Percentiles rank a stretch among this genome's conserved stretches.
Evolutionary conservation across 2,797 vertebrate genomes (phyloP).

Genomic region (Clarias platycephalus): DNA sequence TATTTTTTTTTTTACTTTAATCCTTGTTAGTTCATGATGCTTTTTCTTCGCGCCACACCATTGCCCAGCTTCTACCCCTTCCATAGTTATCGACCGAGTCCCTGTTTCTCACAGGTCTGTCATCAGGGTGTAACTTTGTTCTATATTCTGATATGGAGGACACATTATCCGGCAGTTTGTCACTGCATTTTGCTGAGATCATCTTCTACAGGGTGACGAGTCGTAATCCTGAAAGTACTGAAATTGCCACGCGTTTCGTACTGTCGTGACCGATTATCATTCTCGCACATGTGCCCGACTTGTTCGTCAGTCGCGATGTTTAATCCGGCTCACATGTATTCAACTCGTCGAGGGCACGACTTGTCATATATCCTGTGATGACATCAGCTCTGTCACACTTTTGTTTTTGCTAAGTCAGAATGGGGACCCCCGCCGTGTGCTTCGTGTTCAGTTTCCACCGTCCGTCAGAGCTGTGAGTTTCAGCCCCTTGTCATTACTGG

Average conservation of each 20-base stretch:
- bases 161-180: neutral
- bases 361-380: conserved; percentile 8
- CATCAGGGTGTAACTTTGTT: neutral
- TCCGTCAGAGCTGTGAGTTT: conserved; percentile 43
- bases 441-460: conserved; percentile 50
- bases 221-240: neutral
- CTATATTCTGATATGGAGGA: neutral
- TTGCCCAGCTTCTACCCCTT: neutral
- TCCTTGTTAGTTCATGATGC: too few species aligned
- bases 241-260: neutral
- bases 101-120: neutral
- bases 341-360: neutral
- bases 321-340: neutral
- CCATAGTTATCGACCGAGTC: neutral
- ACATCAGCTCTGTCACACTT: neutral
- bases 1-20: neutral
- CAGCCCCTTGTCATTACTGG: conserved; percentile 49
- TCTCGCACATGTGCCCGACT: neutral
- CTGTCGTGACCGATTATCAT: neutral
- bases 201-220: neutral
- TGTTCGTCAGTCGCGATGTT: neutral
- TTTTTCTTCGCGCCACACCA: too few species aligned
- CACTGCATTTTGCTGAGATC: neutral
- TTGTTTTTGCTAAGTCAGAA: conserved; percentile 46
- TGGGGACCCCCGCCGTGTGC: conserved; percentile 41